phyloP scores from a whole-genome alignment of 2,797 vertebrate species.

The Cirrhinus mrigala region DNA sequence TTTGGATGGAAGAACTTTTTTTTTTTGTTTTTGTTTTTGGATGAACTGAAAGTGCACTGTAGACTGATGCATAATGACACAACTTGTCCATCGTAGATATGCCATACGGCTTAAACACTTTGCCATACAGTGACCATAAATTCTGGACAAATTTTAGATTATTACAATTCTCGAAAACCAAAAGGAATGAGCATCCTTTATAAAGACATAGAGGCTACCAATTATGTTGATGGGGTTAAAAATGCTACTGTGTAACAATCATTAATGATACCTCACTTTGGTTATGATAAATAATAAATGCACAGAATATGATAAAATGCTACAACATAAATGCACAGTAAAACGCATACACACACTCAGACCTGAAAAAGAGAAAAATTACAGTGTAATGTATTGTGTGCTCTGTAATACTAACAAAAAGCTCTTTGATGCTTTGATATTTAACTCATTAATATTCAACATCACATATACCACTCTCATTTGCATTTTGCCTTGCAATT shows the following conservation, averaged over 20 bases:
- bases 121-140: conserved; percentile 1
- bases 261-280: conserved; percentile 55
- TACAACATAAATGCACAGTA: conserved; percentile 43
- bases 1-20: not conserved
- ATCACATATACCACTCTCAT: conserved; percentile 38
- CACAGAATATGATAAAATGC: conserved; percentile 38
- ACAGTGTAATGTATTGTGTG: conserved; percentile 29
- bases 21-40: not conserved
- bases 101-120: conserved; percentile 1
- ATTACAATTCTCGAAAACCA: not conserved
- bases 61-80: not conserved
- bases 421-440: conserved; percentile 54
- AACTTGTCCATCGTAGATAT: conserved; percentile 4
- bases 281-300: conserved; percentile 45
- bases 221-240: conserved; percentile 19
- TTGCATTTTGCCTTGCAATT: conserved; percentile 47
- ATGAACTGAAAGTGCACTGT: conserved; percentile 15
- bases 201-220: not conserved
- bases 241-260: conserved; percentile 36
- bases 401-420: conserved; percentile 43
- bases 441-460: conserved; percentile 61
- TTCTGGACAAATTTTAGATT: not conserved
- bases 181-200: conserved; percentile 3
- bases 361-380: conserved; percentile 44
- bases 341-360: conserved; percentile 50